These are phyloP conservation scores for Platycheirus albimanus DNA, from an alignment of 2,888 invertebrate species.

Conservation along the genomic window DNA sequence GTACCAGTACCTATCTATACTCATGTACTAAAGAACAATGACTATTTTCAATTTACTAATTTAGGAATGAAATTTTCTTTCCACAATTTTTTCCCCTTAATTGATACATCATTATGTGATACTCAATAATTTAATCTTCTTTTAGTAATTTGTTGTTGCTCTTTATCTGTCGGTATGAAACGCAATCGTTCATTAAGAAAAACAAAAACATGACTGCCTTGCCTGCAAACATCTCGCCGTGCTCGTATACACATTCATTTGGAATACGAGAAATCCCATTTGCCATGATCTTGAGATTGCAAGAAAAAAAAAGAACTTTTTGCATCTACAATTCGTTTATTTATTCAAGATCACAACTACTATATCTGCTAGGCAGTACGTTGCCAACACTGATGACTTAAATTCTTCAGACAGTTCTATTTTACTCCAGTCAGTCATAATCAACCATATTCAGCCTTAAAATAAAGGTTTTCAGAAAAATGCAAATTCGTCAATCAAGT, in stretches of 20 bases:
- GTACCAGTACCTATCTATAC: no score
- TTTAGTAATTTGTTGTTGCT: conserved; percentile 47
- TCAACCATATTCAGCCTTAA: no score
- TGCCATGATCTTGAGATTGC: conserved; percentile 70
- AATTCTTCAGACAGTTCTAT: conserved; percentile 13
- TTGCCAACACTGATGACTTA: conserved; percentile 5
- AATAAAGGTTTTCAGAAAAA: no score
- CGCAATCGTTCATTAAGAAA: conserved; percentile 16
- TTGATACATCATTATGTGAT: conserved; percentile 64
- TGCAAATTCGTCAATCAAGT: no score
- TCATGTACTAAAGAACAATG: neutral
- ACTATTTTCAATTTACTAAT: conserved; percentile 54
- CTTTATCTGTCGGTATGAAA: conserved; percentile 29
- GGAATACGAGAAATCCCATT: conserved; percentile 65
- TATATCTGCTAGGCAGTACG: conserved; percentile 21
- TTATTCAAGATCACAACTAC: conserved; percentile 70
- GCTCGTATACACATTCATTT: conserved; percentile 23
- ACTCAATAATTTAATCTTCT: conserved; percentile 68
- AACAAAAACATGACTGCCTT: conserved; percentile 12
- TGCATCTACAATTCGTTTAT: conserved; percentile 67
- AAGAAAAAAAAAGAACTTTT: conserved; percentile 32
- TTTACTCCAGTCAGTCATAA: no score
- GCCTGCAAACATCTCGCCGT: conserved; percentile 22
- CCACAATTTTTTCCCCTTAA: conserved; percentile 39
- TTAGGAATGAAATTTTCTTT: conserved; percentile 46